Evolutionary conservation across 2,797 vertebrate genomes (phyloP).

Genomic region (Pagetopsis macropterus): DNA sequence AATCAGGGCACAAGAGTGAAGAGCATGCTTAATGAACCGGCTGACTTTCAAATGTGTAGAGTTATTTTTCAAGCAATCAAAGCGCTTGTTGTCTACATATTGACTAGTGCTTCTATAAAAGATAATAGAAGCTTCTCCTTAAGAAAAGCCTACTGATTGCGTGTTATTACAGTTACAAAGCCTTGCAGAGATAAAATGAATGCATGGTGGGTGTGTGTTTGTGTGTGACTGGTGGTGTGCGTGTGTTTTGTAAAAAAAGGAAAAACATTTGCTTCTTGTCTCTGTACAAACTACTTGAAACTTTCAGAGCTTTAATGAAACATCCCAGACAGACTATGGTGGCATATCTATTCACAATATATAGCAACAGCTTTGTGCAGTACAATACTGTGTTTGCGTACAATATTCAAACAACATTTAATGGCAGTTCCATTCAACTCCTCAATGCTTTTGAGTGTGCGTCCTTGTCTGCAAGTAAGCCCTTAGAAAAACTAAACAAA

Average conservation of each 20-base stretch:
- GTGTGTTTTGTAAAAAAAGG: constrained; percentile 26
- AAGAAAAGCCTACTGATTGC: constrained; percentile 61
- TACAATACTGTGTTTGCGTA: constrained; percentile 39
- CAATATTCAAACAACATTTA: constrained; percentile 34
- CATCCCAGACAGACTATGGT: constrained; percentile 70
- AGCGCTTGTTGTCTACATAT: constrained; percentile 74
- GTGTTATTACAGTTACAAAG: constrained; percentile 73
- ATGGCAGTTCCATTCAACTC: constrained; percentile 68
- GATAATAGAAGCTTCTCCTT: constrained; percentile 65
- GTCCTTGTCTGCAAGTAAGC: constrained; percentile 76
- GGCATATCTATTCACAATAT: constrained; percentile 64
- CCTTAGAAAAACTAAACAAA: constrained; percentile 66
- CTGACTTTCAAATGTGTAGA: constrained; percentile 67
- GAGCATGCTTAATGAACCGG: constrained; percentile 46
- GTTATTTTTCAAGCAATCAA: constrained; percentile 73
- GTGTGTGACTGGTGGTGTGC: constrained; percentile 39
- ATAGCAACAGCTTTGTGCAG: constrained; percentile 62
- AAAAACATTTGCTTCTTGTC: constrained; percentile 54
- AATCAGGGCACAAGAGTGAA: constrained; percentile 68
- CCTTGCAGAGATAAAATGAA: constrained; percentile 74
- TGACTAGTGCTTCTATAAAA: constrained; percentile 68
- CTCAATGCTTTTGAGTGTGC: constrained; percentile 48
- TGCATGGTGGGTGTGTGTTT: constrained; percentile 53
- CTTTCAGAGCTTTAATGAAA: constrained; percentile 86
- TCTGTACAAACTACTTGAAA: constrained; percentile 85